phyloP scores from a whole-genome alignment of 2,797 vertebrate species.

The Coendou prehensilis region DNA sequence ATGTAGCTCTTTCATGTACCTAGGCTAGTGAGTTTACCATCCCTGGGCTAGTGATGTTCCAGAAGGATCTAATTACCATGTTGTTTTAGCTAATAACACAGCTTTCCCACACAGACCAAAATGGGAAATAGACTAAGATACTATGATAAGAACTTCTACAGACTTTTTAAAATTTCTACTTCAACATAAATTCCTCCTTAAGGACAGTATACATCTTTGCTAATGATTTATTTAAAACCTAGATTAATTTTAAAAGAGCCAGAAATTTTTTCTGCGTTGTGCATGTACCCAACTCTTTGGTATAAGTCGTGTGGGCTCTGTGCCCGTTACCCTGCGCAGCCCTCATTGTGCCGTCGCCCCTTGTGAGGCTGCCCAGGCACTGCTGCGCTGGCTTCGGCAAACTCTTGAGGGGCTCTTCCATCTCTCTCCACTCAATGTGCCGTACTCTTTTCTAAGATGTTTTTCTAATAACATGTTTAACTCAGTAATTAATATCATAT shows the following conservation, averaged over 20 bases:
- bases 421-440: constrained; percentile 71
- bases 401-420: constrained; percentile 77
- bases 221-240: constrained; percentile 83
- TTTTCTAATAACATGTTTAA: constrained; percentile 73
- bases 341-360: neutral
- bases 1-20: constrained; percentile 6
- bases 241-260: constrained; percentile 83
- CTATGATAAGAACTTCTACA: constrained; percentile 66
- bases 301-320: neutral
- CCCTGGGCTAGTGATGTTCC: neutral
- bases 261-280: constrained; percentile 49
- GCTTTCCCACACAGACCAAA: neutral
- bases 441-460: constrained; percentile 55
- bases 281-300: constrained; percentile 10
- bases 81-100: constrained; percentile 20
- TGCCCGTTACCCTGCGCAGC: neutral
- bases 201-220: constrained; percentile 81
- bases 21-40: neutral
- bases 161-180: constrained; percentile 75
- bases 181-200: constrained; percentile 68
- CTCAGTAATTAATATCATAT: constrained; percentile 71
- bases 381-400: neutral
- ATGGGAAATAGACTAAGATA: constrained; percentile 30
- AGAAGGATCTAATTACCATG: neutral
- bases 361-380: neutral